Base-by-base conservation (phyloP, 2,113 vertebrate species). In the Ceuthmochares aereus region DNA sequence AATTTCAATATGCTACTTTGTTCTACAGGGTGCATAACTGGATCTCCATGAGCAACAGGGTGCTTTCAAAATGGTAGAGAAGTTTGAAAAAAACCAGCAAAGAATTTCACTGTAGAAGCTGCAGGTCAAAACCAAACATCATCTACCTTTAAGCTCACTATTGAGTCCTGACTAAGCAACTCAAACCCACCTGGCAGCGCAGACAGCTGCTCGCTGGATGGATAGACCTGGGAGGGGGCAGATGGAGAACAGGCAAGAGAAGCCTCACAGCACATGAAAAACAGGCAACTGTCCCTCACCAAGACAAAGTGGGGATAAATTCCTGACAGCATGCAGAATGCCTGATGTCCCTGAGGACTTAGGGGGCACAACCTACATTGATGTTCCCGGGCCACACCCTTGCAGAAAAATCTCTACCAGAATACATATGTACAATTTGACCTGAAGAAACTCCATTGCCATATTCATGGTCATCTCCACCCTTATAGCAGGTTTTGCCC, bases 1-100 rank as follows among this genome's bases (percentile, higher is more conserved):
- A 87, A 87, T 87, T 90, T 92, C 26, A 75, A 82, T 68, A 79
- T 23, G 30, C 87, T 87, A 56, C 73, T 73, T 37, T 91, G 59
- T 84, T 93, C 87, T 78, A 64, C 54, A 54, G 17, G 45, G 27
- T 45, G 36, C 29, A 30, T 81, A 84, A 67, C 64, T 52, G 37
- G 52, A 81, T 67, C 64, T 58, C 29, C 29, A 43, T 6, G 29
- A 88, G 64, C 68, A 89, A 81, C 19, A 52, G 18, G 3, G 5
- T 63, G 34, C 43, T 94, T 82, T 75, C 34, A 52, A 79, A 96
- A 84, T 15, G 7, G 20, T 36, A 70, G 23, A 77, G 30, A 42
- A 66, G 15, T 37, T 51, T 67, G 16, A 49, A 55, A 54, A 37
- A 49, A 30, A n/a, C n/a, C 14, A 76, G 13, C 27, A n/a, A 54